Conservation (phyloP, 2,113 vertebrate species). For the Passer montanus region DNA sequence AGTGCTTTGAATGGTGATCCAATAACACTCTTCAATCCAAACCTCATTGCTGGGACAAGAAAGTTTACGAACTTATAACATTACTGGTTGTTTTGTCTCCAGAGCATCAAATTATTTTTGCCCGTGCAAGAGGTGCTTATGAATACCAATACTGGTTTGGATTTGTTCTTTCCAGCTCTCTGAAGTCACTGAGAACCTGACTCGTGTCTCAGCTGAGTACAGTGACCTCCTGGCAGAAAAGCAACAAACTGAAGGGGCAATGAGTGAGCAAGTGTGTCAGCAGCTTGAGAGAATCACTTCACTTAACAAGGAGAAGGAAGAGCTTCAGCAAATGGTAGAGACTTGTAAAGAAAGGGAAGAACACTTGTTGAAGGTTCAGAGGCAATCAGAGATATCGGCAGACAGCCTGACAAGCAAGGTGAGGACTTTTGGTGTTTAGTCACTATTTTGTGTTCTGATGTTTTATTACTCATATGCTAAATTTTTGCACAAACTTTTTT, state of each 20-base stretch:
- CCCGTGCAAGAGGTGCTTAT: background rate
- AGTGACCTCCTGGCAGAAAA: background rate
- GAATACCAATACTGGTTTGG: background rate
- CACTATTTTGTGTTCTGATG: background rate
- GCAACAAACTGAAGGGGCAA: background rate
- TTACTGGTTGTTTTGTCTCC: background rate
- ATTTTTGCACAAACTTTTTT: background rate
- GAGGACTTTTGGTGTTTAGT: background rate
- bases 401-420: constrained; percentile 12
- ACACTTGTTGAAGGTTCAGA: background rate
- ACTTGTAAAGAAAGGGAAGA: background rate
- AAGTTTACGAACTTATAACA: too few relatives aligned
- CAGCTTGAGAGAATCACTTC: background rate
- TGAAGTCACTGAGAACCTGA: background rate
- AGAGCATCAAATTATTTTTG: background rate
- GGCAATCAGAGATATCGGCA: background rate
- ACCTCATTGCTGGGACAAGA: background rate
- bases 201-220: background rate
- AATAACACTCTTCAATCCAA: background rate
- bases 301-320: background rate
- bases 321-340: background rate
- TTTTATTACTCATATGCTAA: background rate
- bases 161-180: background rate
- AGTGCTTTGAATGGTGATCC: background rate
- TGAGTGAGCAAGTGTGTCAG: background rate